Evolutionary conservation across 1,140 invertebrate species (phyloP), one percentile per base, ranked within the genome.

Genomic region (Eubasilissa regina): DNA sequence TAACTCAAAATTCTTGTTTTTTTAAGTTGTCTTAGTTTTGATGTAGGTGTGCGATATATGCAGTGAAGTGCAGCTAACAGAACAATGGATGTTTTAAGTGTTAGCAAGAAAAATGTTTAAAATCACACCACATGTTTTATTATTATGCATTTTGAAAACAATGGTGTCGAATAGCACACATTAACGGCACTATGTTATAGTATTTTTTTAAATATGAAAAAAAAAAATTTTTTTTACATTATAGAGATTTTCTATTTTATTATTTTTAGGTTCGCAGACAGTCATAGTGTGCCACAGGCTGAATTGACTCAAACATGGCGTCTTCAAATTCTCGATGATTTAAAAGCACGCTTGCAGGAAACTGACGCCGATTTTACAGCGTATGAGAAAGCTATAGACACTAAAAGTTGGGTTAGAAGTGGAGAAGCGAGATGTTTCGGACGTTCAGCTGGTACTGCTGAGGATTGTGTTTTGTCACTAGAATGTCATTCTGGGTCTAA

Each of bases 361-460:
- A 84, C 90, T 81, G 83, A 89, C 35, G 83, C 89, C 68, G 90
- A 93, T 83, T 88, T 92, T 73, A 87, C 90, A 15, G 87, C 89
- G 55, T 95, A 92, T 86, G 93, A 94, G 85, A 90, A 92, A 84
- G 95, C 95, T 13, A 90, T 96, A 56, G 95, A 96, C 89, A 94
- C 93, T 83, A 94, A 93, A 21, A 95, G 94, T 0, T 97, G 95
- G 94, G 91, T 95, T 0, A 95, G 96, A 84, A 94, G 92, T 80
- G 94, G 93, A 21, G 93, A 95, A 84, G 94, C 94, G 6, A 91
- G 94, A 83, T 92, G 92, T 81, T 91, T 91, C 85, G 89, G 94
- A 62, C 90, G 91, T 85, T 87, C 89, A 35, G 91, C 88, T 81
- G 89, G 87, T 51, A 87, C 86, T 4, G 93, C 92, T 86, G 92